These are phyloP conservation scores for Podabrus alpinus DNA, from an alignment of 2,888 invertebrate genomes.

Conservation along the genomic window DNA sequence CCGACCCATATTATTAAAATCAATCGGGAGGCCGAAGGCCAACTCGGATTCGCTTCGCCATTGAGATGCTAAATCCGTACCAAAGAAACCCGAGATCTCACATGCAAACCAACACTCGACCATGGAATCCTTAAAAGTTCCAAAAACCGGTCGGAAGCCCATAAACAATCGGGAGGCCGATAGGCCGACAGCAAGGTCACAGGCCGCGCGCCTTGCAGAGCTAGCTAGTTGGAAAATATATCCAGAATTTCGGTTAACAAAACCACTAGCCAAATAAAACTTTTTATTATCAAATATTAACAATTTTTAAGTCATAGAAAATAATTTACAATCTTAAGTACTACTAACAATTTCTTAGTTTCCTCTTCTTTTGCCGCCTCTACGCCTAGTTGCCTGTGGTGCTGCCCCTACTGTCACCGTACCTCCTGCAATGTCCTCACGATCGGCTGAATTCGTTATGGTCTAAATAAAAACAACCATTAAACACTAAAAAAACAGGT, in stretches of 20 bases:
- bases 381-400: conserved; percentile 39
- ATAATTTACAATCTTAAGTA: background rate
- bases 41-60: too few species aligned
- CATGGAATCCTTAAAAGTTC: too few species aligned
- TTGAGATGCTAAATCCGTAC: too few species aligned
- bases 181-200: too few species aligned
- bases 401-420: conserved; percentile 62
- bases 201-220: too few species aligned
- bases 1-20: too few species aligned
- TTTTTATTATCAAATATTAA: background rate
- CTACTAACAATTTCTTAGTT: background rate
- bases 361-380: background rate
- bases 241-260: background rate
- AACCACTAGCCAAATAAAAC: background rate
- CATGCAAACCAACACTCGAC: too few species aligned
- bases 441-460: conserved; percentile 60
- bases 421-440: conserved; percentile 65
- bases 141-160: too few species aligned
- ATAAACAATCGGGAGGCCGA: too few species aligned
- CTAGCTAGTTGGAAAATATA: too few species aligned
- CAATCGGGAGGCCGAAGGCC: too few species aligned
- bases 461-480: conserved; percentile 30
- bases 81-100: too few species aligned
- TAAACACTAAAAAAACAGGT: background rate
- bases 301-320: background rate